Percentiles rank a stretch among this genome's conserved stretches.
Evolutionary conservation across 2,888 invertebrate species (phyloP).

Genomic region (Megamerina dolium): DNA sequence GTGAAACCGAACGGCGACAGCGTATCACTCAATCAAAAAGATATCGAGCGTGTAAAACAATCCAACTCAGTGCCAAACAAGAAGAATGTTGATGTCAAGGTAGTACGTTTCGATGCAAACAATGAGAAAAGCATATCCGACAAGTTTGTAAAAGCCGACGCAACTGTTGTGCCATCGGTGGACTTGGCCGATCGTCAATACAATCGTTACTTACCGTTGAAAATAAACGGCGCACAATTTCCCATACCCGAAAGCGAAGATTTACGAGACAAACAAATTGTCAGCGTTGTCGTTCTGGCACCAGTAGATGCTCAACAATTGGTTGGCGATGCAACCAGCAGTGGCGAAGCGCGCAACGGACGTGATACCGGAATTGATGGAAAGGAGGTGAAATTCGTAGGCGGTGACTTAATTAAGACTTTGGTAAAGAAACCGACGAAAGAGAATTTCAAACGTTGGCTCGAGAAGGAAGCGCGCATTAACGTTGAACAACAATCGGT

Average conservation of each 20-base stretch:
- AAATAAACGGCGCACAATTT: constrained; percentile 78
- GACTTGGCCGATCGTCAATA: constrained; percentile 69
- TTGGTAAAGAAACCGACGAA: constrained; percentile 67
- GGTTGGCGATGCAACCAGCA: constrained; percentile 7
- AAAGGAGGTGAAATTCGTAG: constrained; percentile 67
- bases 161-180: constrained; percentile 69
- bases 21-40: constrained; percentile 52
- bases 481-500: constrained; percentile 73
- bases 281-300: constrained; percentile 78
- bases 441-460: constrained; percentile 75
- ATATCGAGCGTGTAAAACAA: constrained; percentile 51
- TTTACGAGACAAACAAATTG: constrained; percentile 68
- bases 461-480: constrained; percentile 70
- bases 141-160: constrained; percentile 64
- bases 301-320: constrained; percentile 63
- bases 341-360: constrained; percentile 51
- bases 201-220: constrained; percentile 76
- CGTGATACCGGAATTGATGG: constrained; percentile 54
- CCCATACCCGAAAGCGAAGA: constrained; percentile 75
- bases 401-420: constrained; percentile 69
- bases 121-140: constrained; percentile 69
- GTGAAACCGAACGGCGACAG: constrained; percentile 60
- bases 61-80: constrained; percentile 45
- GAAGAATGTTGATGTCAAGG: constrained; percentile 75
- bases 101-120: constrained; percentile 73